Evolutionary conservation across 2,797 vertebrate species (phyloP).

Genomic region (Channa striata): DNA sequence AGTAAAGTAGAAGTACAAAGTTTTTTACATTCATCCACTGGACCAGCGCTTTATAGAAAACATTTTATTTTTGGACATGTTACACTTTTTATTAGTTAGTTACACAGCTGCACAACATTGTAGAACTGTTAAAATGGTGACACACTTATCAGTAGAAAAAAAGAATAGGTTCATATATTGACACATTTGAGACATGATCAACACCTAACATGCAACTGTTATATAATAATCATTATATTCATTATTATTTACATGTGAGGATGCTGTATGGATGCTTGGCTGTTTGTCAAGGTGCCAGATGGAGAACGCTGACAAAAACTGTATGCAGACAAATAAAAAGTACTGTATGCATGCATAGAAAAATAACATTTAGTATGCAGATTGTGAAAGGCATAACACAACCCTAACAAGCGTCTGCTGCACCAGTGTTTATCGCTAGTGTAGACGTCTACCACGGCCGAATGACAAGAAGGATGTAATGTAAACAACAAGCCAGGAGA

Average conservation of each 20-base stretch:
- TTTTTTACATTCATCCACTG: not conserved
- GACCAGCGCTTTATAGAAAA: constrained; percentile 59
- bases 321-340: constrained; percentile 27
- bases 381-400: constrained; percentile 62
- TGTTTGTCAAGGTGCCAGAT: constrained; percentile 39
- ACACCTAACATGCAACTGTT: constrained; percentile 38
- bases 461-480: constrained; percentile 30
- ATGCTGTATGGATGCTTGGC: constrained; percentile 30
- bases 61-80: constrained; percentile 56
- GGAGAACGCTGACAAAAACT: constrained; percentile 21
- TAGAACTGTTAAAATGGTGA: constrained; percentile 52
- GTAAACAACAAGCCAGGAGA: constrained; percentile 64
- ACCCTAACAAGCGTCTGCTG: constrained; percentile 40
- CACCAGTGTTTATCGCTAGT: constrained; percentile 15
- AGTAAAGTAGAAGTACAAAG: too few relatives aligned
- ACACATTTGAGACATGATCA: constrained; percentile 49
- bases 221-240: not conserved
- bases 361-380: constrained; percentile 42
- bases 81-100: constrained; percentile 44
- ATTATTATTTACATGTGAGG: constrained; percentile 49
- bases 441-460: constrained; percentile 18
- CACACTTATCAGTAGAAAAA: constrained; percentile 71
- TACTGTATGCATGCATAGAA: constrained; percentile 37
- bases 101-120: constrained; percentile 62
- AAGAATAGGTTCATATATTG: constrained; percentile 49